Conservation (phyloP, 2,113 vertebrate species). For the zebrafish (Danio rerio) region GRCz12tu NC_133182.1:17308501-17309000, state of each 20-base stretch:
- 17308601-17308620: too few relatives aligned
- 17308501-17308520: conserved; percentile 51
- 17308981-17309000: too few relatives aligned
- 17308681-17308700: conserved; percentile 40
- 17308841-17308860: too few relatives aligned
- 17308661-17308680: conserved; percentile 44
- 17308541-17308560: conserved; percentile 33
- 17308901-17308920: too few relatives aligned
- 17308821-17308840: not conserved
- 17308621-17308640: conserved; percentile 10
- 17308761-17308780: not conserved
- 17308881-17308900: too few relatives aligned
- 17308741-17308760: not conserved
- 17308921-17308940: too few relatives aligned
- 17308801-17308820: not conserved
- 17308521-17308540: conserved; percentile 51
- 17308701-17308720: conserved; percentile 7
- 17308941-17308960: too few relatives aligned
- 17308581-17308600: too few relatives aligned
- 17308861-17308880: too few relatives aligned
- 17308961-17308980: too few relatives aligned
- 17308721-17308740: conserved; percentile 16
- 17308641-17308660: conserved; percentile 20
- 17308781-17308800: not conserved
- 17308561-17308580: not conserved